Evolutionary conservation across 2,113 vertebrate species (phyloP).

Genomic region (Podilymbus podiceps): DNA sequence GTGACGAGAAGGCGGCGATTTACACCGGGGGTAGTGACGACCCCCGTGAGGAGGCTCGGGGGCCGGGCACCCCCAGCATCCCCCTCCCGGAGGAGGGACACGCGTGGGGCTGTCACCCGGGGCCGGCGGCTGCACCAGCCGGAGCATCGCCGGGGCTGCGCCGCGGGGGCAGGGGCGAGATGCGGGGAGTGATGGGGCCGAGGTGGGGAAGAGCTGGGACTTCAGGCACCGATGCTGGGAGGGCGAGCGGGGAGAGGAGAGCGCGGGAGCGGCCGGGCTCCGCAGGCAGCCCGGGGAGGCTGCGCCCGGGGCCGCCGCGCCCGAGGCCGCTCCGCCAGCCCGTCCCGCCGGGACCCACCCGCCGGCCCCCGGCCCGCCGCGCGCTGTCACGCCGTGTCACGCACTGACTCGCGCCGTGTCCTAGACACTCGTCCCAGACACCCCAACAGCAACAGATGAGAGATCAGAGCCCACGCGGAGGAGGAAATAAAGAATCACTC

Average conservation of each 20-base stretch:
- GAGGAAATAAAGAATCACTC: not conserved
- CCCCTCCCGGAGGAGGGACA: not conserved
- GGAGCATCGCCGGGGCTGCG: not conserved
- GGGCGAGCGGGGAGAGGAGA: not conserved
- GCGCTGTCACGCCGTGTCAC: not conserved
- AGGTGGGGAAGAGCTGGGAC: not conserved
- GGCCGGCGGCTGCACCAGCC: not conserved
- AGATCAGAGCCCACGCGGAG: not conserved
- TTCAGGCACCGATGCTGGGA: not conserved
- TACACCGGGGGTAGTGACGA: not conserved
- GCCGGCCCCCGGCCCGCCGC: not conserved
- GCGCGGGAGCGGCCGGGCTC: not conserved
- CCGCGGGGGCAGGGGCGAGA: not conserved
- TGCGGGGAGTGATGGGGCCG: not conserved
- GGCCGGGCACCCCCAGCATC: not conserved
- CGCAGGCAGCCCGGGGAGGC: not conserved
- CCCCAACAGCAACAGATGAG: not conserved
- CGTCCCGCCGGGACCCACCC: not conserved
- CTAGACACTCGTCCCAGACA: not conserved
- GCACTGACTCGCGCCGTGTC: no score
- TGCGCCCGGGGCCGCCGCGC: no score
- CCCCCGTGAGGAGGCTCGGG: not conserved
- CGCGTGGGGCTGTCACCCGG: not conserved
- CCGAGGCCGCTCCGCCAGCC: not conserved
- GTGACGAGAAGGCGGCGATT: not conserved